Evolutionary conservation across 1,140 invertebrate genomes (phyloP).

Genomic region (Teleopsis dalmanni): DNA sequence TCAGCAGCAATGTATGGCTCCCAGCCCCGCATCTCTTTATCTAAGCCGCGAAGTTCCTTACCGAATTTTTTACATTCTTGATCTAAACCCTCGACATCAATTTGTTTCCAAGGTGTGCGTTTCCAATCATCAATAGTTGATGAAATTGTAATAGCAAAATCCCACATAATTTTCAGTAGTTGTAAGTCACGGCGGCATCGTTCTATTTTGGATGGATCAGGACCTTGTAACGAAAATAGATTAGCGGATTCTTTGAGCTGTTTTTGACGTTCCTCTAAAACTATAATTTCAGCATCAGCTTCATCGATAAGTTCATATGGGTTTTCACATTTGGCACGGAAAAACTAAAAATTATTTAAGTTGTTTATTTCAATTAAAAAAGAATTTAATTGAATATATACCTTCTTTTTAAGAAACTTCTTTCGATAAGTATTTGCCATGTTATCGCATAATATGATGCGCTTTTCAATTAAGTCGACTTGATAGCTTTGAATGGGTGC

Average conservation of each 20-base stretch:
- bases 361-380: neutral
- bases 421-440: conserved; percentile 68
- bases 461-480: conserved; percentile 54
- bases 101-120: conserved; percentile 83
- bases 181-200: conserved; percentile 69
- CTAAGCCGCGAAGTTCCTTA: conserved; percentile 73
- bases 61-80: conserved; percentile 87
- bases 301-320: conserved; percentile 71
- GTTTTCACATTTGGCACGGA: conserved; percentile 62
- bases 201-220: conserved; percentile 72
- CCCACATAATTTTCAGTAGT: conserved; percentile 78
- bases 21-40: conserved; percentile 83
- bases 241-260: conserved; percentile 64
- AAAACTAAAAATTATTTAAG: conserved; percentile 46
- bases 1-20: conserved; percentile 58
- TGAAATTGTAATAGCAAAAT: conserved; percentile 75
- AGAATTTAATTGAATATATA: neutral
- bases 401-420: conserved; percentile 56
- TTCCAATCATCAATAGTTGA: conserved; percentile 86
- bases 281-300: conserved; percentile 57
- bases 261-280: conserved; percentile 63
- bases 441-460: conserved; percentile 68
- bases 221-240: conserved; percentile 78
- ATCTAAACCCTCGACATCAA: conserved; percentile 91
- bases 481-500: conserved; percentile 64